Evolutionary conservation across 2,797 vertebrate species (phyloP), one percentile per base, ranked within the genome.

Genomic region (Micromesistius poutassou): DNA sequence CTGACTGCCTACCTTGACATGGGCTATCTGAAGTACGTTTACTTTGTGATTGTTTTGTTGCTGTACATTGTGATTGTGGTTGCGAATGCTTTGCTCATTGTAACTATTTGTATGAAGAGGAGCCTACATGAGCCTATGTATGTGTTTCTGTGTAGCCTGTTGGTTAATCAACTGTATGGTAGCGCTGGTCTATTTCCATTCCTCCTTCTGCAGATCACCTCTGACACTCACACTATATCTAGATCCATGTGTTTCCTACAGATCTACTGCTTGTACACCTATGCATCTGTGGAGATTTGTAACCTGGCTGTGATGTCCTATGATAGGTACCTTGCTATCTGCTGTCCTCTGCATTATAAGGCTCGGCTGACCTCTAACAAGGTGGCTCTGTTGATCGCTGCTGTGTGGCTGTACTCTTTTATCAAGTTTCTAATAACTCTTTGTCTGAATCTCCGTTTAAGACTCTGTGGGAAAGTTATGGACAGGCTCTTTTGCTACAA

Each of bases 101-200:
- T 74, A 74, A 0, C 89, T 0, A 89, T 90, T 77, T 88, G 9
- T 40, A 0, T 79, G n/a, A 82, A 85, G 33, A 87, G 83, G n/a
- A 81, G 78, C 8, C 76, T 92, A 14, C 87, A 91, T 80, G 87
- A 91, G 38, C 91, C 90, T 8, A 92, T 92, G 90, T 92, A 88
- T 85, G 12, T 90, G 16, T 91, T 91, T 16, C 80, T 92, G 66
- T 85, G 85, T 77, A 91, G 81, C 79, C 82, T 91, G 83, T 89
- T 79, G 77, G 40, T 85, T 0, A 91, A 88, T 81, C 84, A 91
- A 72, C 82, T 91, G 66, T 62, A 77, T 62, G 91, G 90, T 0
- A 84, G 87, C 35, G 38, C 83, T 19, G 79, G 62, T 0, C 4
- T 90, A 35, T 79, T 80, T 14, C 84, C 86, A 6, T 78, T 83